A percentile compares a stretch with the other conserved stretches of the same genome.
Evolutionary conservation across 2,113 vertebrate species (phyloP).

Genomic region (Tragelaphus strepsiceros): DNA sequence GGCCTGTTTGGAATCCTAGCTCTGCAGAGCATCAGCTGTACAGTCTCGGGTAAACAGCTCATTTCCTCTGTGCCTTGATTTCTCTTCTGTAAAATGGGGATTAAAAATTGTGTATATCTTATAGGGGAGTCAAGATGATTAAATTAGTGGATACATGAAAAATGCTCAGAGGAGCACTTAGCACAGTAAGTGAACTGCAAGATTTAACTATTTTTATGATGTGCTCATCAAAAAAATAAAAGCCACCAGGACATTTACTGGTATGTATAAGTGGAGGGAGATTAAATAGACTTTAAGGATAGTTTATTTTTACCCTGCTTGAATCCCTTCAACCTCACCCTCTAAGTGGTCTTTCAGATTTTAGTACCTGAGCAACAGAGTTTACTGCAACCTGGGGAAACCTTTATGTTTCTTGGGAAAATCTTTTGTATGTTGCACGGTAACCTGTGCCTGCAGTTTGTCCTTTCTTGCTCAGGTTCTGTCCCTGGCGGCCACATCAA

Average conservation of each 20-base stretch:
- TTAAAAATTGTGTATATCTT: neutral
- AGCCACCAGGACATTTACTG: neutral
- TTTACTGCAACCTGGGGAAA: neutral
- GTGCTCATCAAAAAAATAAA: neutral
- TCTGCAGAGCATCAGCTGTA: neutral
- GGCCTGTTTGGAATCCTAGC: neutral
- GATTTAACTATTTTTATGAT: neutral
- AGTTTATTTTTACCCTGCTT: neutral
- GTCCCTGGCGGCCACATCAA: neutral
- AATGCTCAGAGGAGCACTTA: neutral
- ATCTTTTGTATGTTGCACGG: neutral
- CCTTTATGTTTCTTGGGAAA: neutral
- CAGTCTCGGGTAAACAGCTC: neutral
- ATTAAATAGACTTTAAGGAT: neutral
- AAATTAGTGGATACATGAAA: neutral
- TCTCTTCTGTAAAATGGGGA: neutral
- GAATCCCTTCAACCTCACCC: neutral
- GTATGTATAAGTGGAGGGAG: neutral
- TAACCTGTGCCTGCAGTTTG: neutral
- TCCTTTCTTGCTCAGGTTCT: neutral
- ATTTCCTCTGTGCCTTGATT: neutral
- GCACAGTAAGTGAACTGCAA: neutral
- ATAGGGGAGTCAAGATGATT: neutral
- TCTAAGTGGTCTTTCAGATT: neutral
- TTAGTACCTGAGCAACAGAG: neutral